A percentile compares a stretch with the other conserved stretches of the same genome.
phyloP scores from a whole-genome alignment of 2,797 vertebrate genomes.

The Anableps anableps region DNA sequence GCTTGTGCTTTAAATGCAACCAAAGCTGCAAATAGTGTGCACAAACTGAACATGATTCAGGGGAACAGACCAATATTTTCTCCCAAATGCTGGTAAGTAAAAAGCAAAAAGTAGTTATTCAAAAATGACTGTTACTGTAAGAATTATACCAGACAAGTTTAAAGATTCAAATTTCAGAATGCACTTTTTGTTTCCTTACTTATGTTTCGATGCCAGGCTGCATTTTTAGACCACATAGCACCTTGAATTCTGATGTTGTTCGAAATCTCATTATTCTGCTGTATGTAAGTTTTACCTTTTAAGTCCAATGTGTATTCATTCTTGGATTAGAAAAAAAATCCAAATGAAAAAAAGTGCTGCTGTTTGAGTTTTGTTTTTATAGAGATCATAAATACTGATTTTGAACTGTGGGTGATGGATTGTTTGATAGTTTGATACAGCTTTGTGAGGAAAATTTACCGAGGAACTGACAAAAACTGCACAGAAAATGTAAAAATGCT shows the following conservation, averaged over 20 bases:
- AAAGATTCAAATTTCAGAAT: conserved; percentile 26
- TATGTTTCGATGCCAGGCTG: conserved; percentile 18
- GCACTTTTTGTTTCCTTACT: conserved; percentile 1
- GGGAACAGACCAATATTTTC: conserved; percentile 3
- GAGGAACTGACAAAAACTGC: not conserved
- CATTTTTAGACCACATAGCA: conserved; percentile 13
- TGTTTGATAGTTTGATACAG: not conserved
- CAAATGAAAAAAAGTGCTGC: too few relatives aligned
- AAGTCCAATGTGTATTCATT: not conserved
- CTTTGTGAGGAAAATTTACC: not conserved
- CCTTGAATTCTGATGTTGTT: not conserved
- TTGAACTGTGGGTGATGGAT: not conserved
- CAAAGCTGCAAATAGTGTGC: not conserved
- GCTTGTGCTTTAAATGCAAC: conserved; percentile 10
- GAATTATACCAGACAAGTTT: not conserved
- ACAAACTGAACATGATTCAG: not conserved
- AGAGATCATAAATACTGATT: not conserved
- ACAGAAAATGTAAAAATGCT: not conserved
- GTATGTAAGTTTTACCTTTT: not conserved
- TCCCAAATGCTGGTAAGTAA: not conserved
- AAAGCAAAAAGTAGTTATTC: not conserved
- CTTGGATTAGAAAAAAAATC: not conserved
- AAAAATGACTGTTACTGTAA: too few relatives aligned
- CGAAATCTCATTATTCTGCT: not conserved
- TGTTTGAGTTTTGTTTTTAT: not conserved